Base-by-base conservation (phyloP, 2,888 invertebrate species). In the Luffia ferchaultella region DNA sequence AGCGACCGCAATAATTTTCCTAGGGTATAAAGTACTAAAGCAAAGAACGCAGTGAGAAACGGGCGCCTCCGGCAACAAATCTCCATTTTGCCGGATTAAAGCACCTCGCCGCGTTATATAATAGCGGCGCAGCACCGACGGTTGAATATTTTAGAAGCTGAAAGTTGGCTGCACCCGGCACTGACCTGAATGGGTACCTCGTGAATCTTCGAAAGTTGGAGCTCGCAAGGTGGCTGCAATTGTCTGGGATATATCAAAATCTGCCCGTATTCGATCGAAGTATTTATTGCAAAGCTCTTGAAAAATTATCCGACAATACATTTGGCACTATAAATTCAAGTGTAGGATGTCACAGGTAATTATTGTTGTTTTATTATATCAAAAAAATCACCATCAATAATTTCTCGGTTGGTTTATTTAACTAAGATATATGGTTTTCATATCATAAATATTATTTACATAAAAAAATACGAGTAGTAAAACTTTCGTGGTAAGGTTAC, bases 41-140 rank as follows among this genome's bases (percentile, higher is more conserved):
- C 67, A 64, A 70, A 65, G 64, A 69, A 68, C 67, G 62, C 68
- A 70, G 49, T 63, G 63, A 62, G 62, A 58, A 63, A 58, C 57
- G 59, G 63, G 62, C 58, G 67, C 67, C 64, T 59, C 57, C 53
- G 63, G 70, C 67, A 64, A 71, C 71, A 72, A 76, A 76, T 76
- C 73, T 73, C 65, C 71, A 73, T 73, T 74, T 70, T 67, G 62
- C 61, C 53, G 70, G 70, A 74, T 72, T 77, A 76, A 71, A 70
- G 63, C 69, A 67, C 67, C 68, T 70, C 66, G 61, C 60, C 62
- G n/a, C n/a, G n/a, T n/a, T n/a, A n/a, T n/a, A 64, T 67, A 71
- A 65, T 68, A 61, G 63, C 64, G 60, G 60, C 60, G 62, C 60
- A 60, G 61, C 61, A 58, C 60, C 59, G 60, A 55, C 57, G 58